These are phyloP conservation scores for Procavia capensis DNA, from an alignment of 2,113 vertebrate species.

Conservation along the genomic window DNA sequence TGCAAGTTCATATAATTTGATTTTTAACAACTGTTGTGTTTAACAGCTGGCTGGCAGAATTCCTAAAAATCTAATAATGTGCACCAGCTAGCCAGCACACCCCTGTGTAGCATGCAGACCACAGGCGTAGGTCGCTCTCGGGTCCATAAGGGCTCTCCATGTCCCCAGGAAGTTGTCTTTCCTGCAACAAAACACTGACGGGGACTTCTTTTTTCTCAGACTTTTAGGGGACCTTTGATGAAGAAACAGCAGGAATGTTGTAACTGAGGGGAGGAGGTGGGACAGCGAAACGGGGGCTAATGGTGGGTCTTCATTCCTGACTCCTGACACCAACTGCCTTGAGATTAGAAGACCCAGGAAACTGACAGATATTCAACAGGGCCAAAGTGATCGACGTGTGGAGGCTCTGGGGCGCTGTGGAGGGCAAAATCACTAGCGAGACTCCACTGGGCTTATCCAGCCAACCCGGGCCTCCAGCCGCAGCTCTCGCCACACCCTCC, in stretches of 20 bases:
- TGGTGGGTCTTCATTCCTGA: not conserved
- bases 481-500: slow-evolving; percentile 76
- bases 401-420: not conserved
- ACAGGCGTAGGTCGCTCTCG: not conserved
- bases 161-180: not conserved
- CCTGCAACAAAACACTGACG: not conserved
- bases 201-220: not conserved
- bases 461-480: slow-evolving; percentile 74
- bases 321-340: not conserved
- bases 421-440: not conserved
- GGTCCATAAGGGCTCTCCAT: not conserved
- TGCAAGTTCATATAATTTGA: not conserved
- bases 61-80: not conserved
- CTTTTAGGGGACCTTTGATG: slow-evolving; percentile 2
- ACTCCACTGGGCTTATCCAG: not conserved
- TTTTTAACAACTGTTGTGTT: not conserved
- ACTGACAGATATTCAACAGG: not conserved
- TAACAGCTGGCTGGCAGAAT: not conserved
- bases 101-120: fast-evolving
- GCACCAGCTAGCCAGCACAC: not conserved
- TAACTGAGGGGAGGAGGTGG: not conserved
- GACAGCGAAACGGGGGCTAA: not conserved
- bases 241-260: slow-evolving; percentile 32
- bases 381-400: not conserved
- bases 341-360: not conserved